A percentile compares a stretch with the other conserved stretches of the same genome.
Evolutionary conservation across 2,888 invertebrate species (phyloP).

Genomic region (Aphrophora alni): DNA sequence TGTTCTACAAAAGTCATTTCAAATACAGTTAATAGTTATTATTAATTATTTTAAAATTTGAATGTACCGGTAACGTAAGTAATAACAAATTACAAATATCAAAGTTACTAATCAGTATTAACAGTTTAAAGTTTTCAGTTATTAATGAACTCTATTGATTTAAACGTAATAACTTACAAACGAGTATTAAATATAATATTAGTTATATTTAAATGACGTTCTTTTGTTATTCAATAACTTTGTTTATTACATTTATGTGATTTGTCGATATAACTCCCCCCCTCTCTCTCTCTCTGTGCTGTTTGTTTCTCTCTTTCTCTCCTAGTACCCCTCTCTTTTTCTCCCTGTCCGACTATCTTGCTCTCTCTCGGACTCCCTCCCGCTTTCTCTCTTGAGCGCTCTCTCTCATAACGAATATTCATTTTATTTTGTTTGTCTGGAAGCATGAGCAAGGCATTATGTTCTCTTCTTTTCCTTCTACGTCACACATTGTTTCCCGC

Average conservation of each 20-base stretch:
- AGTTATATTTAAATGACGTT: background rate
- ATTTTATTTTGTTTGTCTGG: conserved; percentile 2
- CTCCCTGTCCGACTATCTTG: background rate
- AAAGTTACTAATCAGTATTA: too few relatives aligned
- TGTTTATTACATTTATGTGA: background rate
- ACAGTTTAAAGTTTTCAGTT: too few relatives aligned
- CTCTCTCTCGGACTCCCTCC: background rate
- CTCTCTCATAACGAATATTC: background rate
- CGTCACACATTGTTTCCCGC: background rate
- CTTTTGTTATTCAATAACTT: background rate
- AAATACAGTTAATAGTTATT: too few relatives aligned
- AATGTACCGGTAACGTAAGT: too few relatives aligned
- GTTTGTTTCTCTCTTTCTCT: background rate
- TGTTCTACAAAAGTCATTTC: too few relatives aligned
- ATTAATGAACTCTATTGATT: too few relatives aligned
- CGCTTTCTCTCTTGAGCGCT: background rate
- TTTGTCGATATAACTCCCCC: background rate
- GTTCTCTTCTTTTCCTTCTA: background rate
- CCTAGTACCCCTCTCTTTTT: background rate
- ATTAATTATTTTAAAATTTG: too few relatives aligned
- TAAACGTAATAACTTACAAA: too few relatives aligned
- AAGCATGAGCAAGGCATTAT: background rate
- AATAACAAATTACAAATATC: too few relatives aligned
- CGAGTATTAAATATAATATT: too few relatives aligned
- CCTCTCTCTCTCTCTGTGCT: background rate